phyloP scores from a whole-genome alignment of 2,797 vertebrate genomes.

The Stomatorhinus walkeri region DNA sequence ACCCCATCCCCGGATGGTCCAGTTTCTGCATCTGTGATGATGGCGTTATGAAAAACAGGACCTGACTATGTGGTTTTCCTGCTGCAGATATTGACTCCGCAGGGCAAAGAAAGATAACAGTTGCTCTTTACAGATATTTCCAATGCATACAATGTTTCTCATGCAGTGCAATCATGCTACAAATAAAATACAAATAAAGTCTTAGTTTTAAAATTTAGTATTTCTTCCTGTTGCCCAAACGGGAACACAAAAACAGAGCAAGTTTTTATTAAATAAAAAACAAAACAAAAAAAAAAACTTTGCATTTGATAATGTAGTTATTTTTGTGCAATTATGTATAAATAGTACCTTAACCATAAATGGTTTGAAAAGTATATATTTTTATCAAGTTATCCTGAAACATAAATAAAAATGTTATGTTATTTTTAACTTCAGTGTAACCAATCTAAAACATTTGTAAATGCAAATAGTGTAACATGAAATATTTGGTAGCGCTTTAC shows the following conservation, averaged over 20 bases:
- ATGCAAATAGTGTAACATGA: not conserved
- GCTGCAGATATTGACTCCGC: not conserved
- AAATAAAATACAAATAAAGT: not conserved
- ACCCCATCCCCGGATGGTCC: not conserved
- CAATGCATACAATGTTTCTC: not conserved
- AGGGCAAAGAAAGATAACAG: not conserved
- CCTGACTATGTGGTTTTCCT: not conserved
- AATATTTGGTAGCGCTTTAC: not conserved
- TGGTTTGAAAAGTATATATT: not conserved
- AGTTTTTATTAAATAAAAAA: not conserved
- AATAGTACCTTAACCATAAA: not conserved
- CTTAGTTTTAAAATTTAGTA: not conserved
- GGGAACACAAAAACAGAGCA: not conserved
- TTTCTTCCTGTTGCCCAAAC: not conserved
- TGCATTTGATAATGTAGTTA: not conserved
- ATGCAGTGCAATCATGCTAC: not conserved
- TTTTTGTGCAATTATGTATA: not conserved
- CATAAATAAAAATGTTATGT: not conserved
- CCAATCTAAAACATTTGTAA: not conserved
- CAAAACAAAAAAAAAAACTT: not conserved
- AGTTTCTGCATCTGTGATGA: not conserved
- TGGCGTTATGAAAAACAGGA: not conserved
- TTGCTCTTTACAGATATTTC: not conserved
- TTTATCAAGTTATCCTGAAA: not conserved
- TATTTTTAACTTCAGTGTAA: not conserved